These are phyloP conservation scores for Pithys albifrons DNA, from an alignment of 2,113 vertebrate genomes.

Conservation along the genomic window DNA sequence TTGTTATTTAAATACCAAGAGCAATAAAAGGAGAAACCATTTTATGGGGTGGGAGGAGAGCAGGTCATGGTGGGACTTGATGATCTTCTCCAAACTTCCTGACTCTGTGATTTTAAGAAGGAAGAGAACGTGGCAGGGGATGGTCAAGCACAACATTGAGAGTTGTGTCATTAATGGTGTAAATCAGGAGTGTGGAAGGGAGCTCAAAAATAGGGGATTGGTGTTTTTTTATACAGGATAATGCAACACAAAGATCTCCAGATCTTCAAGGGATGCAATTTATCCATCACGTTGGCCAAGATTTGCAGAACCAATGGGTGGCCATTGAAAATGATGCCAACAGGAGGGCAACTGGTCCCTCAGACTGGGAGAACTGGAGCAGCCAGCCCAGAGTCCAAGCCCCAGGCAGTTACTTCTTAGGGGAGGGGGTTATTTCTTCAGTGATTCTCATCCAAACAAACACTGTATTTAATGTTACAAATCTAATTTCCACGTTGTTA, in stretches of 20 bases:
- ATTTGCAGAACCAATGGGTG: background rate
- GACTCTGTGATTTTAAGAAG: background rate
- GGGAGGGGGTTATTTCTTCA: background rate
- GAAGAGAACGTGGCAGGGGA: background rate
- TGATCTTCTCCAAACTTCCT: background rate
- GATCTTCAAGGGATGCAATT: background rate
- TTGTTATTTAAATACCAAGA: background rate
- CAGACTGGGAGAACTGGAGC: background rate
- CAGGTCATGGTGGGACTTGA: background rate
- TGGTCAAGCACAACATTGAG: background rate
- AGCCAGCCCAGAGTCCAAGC: background rate
- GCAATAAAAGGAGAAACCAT: background rate
- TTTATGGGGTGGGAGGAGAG: background rate
- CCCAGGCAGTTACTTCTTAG: background rate
- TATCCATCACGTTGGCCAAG: rapidly evolving
- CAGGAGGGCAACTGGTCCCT: background rate
- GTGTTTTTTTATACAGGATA: background rate
- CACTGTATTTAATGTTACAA: background rate
- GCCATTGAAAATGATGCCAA: background rate
- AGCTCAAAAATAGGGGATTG: background rate
- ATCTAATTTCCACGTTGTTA: background rate
- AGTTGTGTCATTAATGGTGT: rapidly evolving
- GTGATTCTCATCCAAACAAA: background rate
- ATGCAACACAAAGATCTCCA: background rate
- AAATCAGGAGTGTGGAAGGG: rapidly evolving